phyloP scores from a whole-genome alignment of 2,888 invertebrate species.

The Machimus rusticus region DNA sequence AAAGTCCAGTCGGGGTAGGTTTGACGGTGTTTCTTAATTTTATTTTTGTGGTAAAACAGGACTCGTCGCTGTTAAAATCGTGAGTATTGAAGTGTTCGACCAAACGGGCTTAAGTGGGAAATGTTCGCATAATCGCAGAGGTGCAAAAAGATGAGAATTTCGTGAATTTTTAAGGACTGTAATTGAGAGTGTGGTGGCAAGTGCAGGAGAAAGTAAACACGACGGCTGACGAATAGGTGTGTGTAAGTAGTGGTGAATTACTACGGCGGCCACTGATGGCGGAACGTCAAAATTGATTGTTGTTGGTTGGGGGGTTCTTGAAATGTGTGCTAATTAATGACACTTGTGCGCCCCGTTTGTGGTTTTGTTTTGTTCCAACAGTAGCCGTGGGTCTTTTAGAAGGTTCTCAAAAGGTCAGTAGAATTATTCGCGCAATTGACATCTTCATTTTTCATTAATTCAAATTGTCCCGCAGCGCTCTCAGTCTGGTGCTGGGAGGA shows the following conservation, averaged over 20 bases:
- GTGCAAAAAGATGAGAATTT: background rate
- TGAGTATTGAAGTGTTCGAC: background rate
- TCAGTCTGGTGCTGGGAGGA: background rate
- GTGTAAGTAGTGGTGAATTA: background rate
- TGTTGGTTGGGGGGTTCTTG: constrained; percentile 6
- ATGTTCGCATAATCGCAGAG: background rate
- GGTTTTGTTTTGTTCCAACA: background rate
- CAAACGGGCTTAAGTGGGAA: background rate
- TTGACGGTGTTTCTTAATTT: background rate
- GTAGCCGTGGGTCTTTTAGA: background rate
- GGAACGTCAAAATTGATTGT: constrained; percentile 47
- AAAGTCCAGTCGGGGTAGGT: background rate
- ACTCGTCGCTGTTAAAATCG: background rate
- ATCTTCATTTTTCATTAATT: constrained; percentile 30
- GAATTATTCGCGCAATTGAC: constrained; percentile 13
- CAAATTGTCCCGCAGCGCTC: background rate
- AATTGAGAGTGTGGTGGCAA: background rate
- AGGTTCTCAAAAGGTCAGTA: constrained; percentile 23
- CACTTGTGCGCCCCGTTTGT: background rate
- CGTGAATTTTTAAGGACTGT: background rate
- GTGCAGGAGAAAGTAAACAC: background rate
- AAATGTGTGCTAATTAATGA: constrained; percentile 10
- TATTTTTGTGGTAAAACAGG: background rate
- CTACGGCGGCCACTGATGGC: constrained; percentile 22
- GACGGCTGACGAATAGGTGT: background rate